Evolutionary conservation across 2,888 invertebrate species (phyloP).

Genomic region (Deilephila porcellus): DNA sequence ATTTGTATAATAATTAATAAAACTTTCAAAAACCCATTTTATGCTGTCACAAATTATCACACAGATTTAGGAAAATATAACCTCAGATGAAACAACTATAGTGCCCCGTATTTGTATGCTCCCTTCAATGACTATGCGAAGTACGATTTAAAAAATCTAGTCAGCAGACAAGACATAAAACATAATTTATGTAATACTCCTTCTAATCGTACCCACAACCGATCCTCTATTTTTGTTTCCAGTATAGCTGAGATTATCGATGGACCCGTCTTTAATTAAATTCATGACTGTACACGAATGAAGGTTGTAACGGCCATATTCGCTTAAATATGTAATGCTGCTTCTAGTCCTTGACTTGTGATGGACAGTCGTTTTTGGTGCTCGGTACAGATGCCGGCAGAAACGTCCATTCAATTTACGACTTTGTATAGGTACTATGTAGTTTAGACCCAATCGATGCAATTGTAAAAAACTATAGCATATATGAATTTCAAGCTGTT

Average conservation of each 20-base stretch:
- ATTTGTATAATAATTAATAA: neutral
- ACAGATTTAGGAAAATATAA: neutral
- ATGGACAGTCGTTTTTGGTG: neutral
- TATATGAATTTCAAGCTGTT: constrained; percentile 14
- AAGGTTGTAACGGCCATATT: too few species aligned
- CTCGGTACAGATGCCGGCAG: neutral
- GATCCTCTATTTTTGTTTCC: neutral
- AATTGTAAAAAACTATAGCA: neutral
- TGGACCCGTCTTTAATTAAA: neutral
- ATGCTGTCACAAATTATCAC: too few species aligned
- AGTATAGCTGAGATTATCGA: neutral
- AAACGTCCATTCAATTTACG: neutral
- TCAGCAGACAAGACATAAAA: constrained; percentile 12
- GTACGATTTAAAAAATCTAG: constrained; percentile 14
- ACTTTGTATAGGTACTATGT: neutral
- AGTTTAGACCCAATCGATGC: neutral
- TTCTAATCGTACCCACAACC: neutral
- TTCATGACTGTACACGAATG: neutral
- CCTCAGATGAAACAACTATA: neutral
- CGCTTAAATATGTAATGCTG: neutral
- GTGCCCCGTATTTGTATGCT: neutral
- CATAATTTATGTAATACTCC: neutral
- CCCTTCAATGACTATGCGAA: neutral
- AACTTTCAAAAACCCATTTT: too few species aligned
- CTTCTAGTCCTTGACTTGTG: neutral